Conservation (phyloP, 2,797 vertebrate species). For the Phalanger gymnotis region DNA sequence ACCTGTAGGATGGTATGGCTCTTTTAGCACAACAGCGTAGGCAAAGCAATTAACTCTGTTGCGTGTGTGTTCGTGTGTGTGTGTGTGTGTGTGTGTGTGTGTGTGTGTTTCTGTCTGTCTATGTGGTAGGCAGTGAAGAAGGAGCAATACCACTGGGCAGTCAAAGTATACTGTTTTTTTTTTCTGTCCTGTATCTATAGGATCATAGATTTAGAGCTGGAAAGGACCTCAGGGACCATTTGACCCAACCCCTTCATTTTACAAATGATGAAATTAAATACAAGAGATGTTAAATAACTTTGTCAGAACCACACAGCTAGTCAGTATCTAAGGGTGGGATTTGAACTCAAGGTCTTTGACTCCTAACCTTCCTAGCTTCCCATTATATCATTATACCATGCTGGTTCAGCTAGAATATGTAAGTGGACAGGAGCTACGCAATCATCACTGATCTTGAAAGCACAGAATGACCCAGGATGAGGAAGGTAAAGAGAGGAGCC, state of each 20-base stretch:
- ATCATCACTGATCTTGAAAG: not conserved
- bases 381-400: not conserved
- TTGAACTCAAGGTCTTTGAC: not conserved
- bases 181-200: not conserved
- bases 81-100: not conserved
- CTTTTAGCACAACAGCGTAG: not conserved
- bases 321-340: not conserved
- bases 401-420: not conserved
- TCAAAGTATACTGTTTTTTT: not conserved
- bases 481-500: not conserved
- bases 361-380: not conserved
- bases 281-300: not conserved
- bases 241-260: not conserved
- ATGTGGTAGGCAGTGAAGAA: not conserved
- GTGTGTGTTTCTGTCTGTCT: not conserved
- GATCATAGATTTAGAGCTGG: not conserved
- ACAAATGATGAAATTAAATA: not conserved
- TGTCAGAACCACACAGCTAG: not conserved
- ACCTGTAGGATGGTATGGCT: conserved; percentile 26
- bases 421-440: not conserved
- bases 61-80: not conserved
- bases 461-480: not conserved
- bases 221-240: not conserved
- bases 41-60: not conserved
- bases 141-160: not conserved